These are phyloP conservation scores for Philhelius pedissequus DNA, from an alignment of 2,888 invertebrate species.

Conservation along the genomic window DNA sequence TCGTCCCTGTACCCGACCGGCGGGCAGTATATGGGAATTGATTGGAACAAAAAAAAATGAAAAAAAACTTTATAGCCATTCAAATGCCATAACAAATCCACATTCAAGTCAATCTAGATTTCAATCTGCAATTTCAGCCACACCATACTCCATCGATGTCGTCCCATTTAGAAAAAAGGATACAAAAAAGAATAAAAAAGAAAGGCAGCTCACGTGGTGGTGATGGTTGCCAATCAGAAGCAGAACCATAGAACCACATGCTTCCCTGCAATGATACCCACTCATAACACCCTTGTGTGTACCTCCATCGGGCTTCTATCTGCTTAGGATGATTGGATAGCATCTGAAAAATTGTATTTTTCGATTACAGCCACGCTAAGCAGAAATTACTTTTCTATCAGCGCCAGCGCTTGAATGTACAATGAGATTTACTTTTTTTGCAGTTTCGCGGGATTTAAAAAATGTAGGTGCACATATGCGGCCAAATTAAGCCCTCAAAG, in stretches of 20 bases:
- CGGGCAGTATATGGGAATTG: background rate
- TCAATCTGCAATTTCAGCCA: conserved; percentile 43
- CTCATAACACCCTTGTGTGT: background rate
- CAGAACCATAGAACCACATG: conserved; percentile 43
- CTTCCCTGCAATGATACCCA: conserved; percentile 28
- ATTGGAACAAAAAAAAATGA: background rate
- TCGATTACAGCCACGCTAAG: conserved; percentile 46
- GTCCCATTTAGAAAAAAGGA: conserved; percentile 1
- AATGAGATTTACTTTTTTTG: conserved; percentile 10
- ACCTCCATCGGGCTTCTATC: background rate
- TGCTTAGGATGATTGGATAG: conserved; percentile 50
- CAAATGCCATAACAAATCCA: conserved; percentile 45
- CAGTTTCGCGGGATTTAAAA: background rate
- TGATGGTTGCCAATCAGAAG: conserved; percentile 34
- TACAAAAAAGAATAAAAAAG: background rate
- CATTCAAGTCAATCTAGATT: conserved; percentile 61
- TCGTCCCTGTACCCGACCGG: background rate
- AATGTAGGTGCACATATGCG: background rate
- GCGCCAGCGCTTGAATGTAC: conserved; percentile 29
- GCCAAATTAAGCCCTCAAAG: background rate
- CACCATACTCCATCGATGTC: background rate
- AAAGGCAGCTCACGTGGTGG: conserved; percentile 2
- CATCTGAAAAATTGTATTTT: conserved; percentile 61
- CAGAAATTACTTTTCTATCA: conserved; percentile 46
- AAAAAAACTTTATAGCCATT: conserved; percentile 37